Evolutionary conservation across 2,888 invertebrate species (phyloP).

Genomic region (Amiota communis): DNA sequence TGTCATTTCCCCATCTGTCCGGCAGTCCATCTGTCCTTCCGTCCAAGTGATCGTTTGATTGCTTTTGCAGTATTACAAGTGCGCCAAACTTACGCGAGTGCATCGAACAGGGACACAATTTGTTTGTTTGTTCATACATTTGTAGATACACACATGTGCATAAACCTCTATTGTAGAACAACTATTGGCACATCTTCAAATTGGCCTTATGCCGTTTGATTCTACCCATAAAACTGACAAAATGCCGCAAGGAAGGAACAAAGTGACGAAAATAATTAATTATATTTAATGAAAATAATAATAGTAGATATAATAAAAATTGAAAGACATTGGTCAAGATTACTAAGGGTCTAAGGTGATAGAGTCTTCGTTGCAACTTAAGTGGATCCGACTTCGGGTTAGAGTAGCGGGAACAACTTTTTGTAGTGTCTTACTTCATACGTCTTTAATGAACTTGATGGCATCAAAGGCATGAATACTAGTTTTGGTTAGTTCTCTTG

Average conservation of each 20-base stretch:
- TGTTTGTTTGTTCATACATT: not conserved
- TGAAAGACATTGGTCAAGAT: too few relatives aligned
- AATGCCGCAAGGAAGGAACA: not conserved
- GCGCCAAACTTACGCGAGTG: not conserved
- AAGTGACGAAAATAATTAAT: not conserved
- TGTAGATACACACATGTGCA: not conserved
- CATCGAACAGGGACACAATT: not conserved
- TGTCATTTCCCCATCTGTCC: not conserved
- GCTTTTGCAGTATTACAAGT: not conserved
- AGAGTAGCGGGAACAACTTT: too few relatives aligned
- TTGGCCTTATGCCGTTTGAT: conserved; percentile 8
- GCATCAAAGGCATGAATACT: too few relatives aligned
- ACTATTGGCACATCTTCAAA: conserved; percentile 21
- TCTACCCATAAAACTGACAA: not conserved
- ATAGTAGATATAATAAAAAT: too few relatives aligned
- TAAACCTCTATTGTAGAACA: not conserved
- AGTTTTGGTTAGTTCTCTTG: too few relatives aligned
- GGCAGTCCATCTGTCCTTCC: not conserved
- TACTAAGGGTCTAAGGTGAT: too few relatives aligned
- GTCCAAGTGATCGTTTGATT: not conserved
- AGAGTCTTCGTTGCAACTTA: too few relatives aligned
- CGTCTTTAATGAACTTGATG: too few relatives aligned
- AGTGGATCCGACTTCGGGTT: too few relatives aligned
- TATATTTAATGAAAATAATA: not conserved
- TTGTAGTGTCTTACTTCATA: too few relatives aligned